Evolutionary conservation across 1,140 invertebrate genomes (phyloP), one percentile per base, ranked within the genome.

Genomic region (Zaprionus inermis): DNA sequence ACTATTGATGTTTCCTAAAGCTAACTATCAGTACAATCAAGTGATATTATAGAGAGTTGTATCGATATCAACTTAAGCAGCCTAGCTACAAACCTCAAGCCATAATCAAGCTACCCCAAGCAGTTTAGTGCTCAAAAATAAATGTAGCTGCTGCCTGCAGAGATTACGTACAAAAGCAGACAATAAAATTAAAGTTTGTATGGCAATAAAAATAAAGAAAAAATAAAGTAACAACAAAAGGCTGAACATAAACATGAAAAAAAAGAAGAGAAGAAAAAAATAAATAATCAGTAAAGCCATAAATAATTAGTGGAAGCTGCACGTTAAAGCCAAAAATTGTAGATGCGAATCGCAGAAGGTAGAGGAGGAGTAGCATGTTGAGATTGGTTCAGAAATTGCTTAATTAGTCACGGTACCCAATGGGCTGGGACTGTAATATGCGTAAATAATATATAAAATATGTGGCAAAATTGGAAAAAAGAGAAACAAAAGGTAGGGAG

Each of bases 391-490:
- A 72, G 70, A 82, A 88, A 88, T 88, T 88, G 83, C 84, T 84
- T 88, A 88, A 88, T 88, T 89, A 89, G 83, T 84, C 84, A 88
- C 74, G 74, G 66, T 69, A n/a, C 46, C 69, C 71, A 71, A 69
- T 49, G 68, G 51, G 28, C 34, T 0, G 24, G 24, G 60, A 60
- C 56, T 69, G 83, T 79, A 77, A 82, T 79, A 79, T 68, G 83
- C 82, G 82, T 86, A 82, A 88, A 86, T 86, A 88, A 86, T 88
- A 78, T 70, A 86, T 88, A 81, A 85, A 85, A 85, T 82, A 85
- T 82, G 82, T 73, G 71, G 58, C 58, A 70, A 63, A 74, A 70
- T 38, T 11, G 5, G 18, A 18, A 34, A 30, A 77, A 54, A 65
- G 60, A 64, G 24, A 5, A 68, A 0, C 7, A 32, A 10, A 10